phyloP scores from a whole-genome alignment of 2,797 vertebrate species.

The Phylloscopus collybita region DNA sequence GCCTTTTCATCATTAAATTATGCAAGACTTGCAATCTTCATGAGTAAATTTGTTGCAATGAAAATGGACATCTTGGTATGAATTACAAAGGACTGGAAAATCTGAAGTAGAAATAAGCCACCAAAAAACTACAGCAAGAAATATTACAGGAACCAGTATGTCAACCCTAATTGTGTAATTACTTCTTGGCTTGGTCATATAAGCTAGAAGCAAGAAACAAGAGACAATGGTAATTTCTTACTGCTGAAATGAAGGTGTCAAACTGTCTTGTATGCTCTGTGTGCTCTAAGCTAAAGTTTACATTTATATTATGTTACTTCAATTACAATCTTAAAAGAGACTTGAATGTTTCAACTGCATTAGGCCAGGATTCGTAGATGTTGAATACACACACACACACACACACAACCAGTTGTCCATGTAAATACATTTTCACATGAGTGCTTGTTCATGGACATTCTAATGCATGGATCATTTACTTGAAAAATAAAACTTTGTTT shows the following conservation, averaged over 20 bases:
- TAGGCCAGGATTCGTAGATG: slow-evolving; percentile 33
- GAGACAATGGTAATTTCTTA: slow-evolving; percentile 73
- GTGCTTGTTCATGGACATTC: neutral
- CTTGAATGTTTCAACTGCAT: slow-evolving; percentile 14
- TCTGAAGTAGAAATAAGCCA: slow-evolving; percentile 60
- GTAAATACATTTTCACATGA: neutral
- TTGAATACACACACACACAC: neutral
- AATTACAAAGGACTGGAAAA: slow-evolving; percentile 80
- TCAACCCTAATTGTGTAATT: slow-evolving; percentile 84
- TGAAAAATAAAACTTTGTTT: neutral
- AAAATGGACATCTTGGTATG: slow-evolving; percentile 74
- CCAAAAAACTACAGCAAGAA: slow-evolving; percentile 71
- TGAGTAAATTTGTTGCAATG: slow-evolving; percentile 48
- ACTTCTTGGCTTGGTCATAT: slow-evolving; percentile 78
- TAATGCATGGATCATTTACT: neutral
- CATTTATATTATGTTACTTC: slow-evolving; percentile 70
- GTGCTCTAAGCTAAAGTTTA: slow-evolving; percentile 70
- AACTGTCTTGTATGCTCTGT: slow-evolving; percentile 60
- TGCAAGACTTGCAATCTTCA: slow-evolving; percentile 61
- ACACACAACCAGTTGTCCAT: neutral
- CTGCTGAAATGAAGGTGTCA: slow-evolving; percentile 75
- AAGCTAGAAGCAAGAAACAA: slow-evolving; percentile 72
- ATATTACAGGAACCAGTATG: slow-evolving; percentile 79
- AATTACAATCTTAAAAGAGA: slow-evolving; percentile 67
- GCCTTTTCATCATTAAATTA: slow-evolving; percentile 71